Conservation (phyloP, 2,888 invertebrate species). For the Acrocyrtus sp. region DNA sequence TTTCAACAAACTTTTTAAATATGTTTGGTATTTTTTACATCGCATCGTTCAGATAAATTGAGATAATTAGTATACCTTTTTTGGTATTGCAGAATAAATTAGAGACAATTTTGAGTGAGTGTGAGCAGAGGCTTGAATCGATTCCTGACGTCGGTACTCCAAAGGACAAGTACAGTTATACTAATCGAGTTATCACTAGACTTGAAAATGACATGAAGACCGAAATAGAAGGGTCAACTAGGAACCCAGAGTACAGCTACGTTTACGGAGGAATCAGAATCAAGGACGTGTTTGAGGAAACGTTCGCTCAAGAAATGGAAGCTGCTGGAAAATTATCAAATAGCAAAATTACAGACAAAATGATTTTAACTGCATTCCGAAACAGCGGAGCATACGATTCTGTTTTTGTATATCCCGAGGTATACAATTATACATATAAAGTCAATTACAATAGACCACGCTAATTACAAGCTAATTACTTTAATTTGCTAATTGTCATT, state of each 20-base stretch:
- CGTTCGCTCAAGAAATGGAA: conserved; percentile 18
- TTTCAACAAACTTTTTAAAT: too few species aligned
- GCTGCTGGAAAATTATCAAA: conserved; percentile 2
- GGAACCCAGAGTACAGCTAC: conserved; percentile 17
- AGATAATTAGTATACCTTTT: too few species aligned
- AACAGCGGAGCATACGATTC: conserved; percentile 28
- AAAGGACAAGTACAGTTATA: conserved; percentile 17
- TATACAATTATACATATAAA: too few species aligned
- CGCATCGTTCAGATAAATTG: too few species aligned
- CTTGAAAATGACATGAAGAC: conserved; percentile 8
- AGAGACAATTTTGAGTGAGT: neutral
- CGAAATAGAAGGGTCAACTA: conserved; percentile 23
- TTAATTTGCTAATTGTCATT: too few species aligned
- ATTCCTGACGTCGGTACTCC: conserved; percentile 7
- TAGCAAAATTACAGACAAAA: conserved; percentile 7
- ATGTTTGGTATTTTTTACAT: too few species aligned
- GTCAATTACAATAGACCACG: too few species aligned
- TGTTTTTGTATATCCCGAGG: conserved; percentile 29
- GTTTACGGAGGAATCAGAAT: conserved; percentile 28
- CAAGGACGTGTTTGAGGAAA: conserved; percentile 24
- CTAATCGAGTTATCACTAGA: neutral
- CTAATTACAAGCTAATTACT: too few species aligned
- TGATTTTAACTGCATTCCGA: conserved; percentile 21
- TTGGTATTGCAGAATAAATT: conserved; percentile 15
- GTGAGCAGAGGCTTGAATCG: neutral